Conservation (phyloP, 2,113 vertebrate species). For the Pseudolaguvia tuberculata region DNA sequence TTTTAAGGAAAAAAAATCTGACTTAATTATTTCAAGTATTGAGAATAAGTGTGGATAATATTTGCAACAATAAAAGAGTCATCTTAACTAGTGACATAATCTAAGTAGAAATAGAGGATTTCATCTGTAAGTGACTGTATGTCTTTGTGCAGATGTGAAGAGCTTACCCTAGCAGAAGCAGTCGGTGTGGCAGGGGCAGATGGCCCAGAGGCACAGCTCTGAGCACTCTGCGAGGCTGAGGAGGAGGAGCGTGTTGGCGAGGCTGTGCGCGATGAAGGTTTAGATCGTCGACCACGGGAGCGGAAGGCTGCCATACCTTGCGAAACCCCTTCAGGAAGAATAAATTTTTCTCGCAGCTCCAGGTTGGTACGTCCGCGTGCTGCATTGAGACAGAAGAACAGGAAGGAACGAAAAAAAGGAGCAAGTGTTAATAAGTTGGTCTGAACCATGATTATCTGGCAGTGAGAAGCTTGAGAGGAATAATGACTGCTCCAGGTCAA, state of each 20-base stretch:
- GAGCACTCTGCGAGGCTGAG: conserved; percentile 93
- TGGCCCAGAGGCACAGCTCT: conserved; percentile 87
- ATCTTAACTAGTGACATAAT: background rate
- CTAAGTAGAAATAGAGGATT: background rate
- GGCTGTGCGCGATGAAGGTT: conserved; percentile 89
- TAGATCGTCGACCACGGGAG: conserved; percentile 87
- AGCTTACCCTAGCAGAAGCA: conserved; percentile 82
- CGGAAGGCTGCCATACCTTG: conserved; percentile 92
- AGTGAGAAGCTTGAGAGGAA: conserved; percentile 58
- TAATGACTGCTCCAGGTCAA: conserved; percentile 39
- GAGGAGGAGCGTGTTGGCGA: conserved; percentile 94
- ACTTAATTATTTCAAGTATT: background rate
- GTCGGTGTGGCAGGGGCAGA: conserved; percentile 90
- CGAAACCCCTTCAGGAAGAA: conserved; percentile 88
- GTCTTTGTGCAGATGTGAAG: background rate
- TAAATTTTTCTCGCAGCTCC: conserved; percentile 96
- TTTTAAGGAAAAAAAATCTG: background rate
- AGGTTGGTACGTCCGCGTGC: conserved; percentile 96
- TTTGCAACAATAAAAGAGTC: background rate
- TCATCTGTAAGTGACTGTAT: background rate
- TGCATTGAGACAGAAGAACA: conserved; percentile 52
- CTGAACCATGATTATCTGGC: conserved; percentile 41
- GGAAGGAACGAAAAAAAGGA: background rate
- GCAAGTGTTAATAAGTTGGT: conserved; percentile 9
- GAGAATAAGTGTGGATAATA: background rate